Evolutionary conservation across 1,140 invertebrate species (phyloP).

Genomic region (Zaprionus lachaisei): DNA sequence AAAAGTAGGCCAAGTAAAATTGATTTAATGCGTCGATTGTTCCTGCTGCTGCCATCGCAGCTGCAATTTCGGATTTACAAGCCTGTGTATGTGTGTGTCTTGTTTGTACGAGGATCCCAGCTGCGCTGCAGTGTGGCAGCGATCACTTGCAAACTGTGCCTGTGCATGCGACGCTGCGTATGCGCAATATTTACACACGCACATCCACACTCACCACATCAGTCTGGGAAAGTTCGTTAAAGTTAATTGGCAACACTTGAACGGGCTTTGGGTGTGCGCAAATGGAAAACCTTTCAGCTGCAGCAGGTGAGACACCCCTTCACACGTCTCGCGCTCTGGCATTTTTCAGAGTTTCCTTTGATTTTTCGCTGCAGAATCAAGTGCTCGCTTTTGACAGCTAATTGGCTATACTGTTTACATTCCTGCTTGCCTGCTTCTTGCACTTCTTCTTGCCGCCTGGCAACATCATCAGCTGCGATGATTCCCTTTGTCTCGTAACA

Average conservation of each 20-base stretch:
- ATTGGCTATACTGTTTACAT: slow-evolving; percentile 64
- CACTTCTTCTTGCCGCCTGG: slow-evolving; percentile 13
- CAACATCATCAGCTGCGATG: slow-evolving; percentile 40
- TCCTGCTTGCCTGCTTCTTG: slow-evolving; percentile 21
- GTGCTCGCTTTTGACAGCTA: slow-evolving; percentile 57
- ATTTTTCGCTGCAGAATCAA: slow-evolving; percentile 23
- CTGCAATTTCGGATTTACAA: slow-evolving; percentile 55
- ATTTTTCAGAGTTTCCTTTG: slow-evolving; percentile 18
- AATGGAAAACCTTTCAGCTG: slow-evolving; percentile 35
- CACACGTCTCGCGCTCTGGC: slow-evolving; percentile 27
- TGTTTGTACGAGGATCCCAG: slow-evolving; percentile 38
- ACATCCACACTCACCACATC: not conserved
- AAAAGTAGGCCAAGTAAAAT: slow-evolving; percentile 83
- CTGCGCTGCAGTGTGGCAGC: slow-evolving; percentile 13
- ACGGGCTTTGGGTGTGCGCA: slow-evolving; percentile 21
- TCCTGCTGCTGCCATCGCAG: slow-evolving; percentile 45
- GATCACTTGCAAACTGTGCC: slow-evolving; percentile 32
- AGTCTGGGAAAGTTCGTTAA: slow-evolving; percentile 59
- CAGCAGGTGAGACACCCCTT: not conserved
- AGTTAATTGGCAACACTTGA: slow-evolving; percentile 68
- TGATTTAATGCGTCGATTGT: slow-evolving; percentile 78
- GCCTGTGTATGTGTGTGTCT: not conserved
- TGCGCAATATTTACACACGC: slow-evolving; percentile 41
- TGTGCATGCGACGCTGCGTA: slow-evolving; percentile 44
- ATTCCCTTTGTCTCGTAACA: slow-evolving; percentile 77